Evolutionary conservation across 2,797 vertebrate species (phyloP).

Genomic region (Rhabdomys pumilio): DNA sequence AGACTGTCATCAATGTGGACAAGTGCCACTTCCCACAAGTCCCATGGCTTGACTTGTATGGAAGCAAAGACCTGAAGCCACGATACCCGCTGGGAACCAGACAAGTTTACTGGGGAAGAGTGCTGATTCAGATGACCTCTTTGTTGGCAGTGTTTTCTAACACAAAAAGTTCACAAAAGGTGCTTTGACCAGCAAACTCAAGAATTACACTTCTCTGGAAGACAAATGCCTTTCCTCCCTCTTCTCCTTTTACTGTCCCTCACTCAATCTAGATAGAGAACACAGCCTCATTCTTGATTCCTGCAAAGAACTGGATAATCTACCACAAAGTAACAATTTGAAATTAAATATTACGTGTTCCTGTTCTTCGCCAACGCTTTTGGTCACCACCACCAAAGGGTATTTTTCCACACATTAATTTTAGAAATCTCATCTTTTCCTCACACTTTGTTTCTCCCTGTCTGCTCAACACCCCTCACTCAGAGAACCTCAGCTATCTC

Average conservation of each 20-base stretch:
- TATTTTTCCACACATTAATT: background rate
- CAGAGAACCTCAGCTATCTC: background rate
- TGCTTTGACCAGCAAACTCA: background rate
- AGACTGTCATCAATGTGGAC: too few relatives aligned
- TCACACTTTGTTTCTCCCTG: background rate
- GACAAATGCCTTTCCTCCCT: background rate
- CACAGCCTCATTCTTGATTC: background rate
- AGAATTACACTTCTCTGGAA: background rate
- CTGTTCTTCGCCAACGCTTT: background rate
- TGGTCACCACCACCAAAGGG: background rate
- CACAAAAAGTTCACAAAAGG: background rate
- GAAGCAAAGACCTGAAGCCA: background rate
- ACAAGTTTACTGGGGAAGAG: background rate
- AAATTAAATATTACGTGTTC: conserved; percentile 38
- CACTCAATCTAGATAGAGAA: background rate
- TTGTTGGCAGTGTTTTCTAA: background rate
- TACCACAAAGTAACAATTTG: background rate
- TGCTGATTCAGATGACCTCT: too few relatives aligned
- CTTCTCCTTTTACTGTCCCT: background rate
- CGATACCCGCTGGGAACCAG: background rate
- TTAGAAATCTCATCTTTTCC: background rate
- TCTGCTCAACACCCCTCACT: fast-evolving
- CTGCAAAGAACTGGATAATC: background rate
- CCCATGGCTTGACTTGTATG: background rate
- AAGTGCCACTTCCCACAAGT: background rate